phyloP scores from a whole-genome alignment of 2,113 vertebrate species.

The Lontra canadensis region DNA sequence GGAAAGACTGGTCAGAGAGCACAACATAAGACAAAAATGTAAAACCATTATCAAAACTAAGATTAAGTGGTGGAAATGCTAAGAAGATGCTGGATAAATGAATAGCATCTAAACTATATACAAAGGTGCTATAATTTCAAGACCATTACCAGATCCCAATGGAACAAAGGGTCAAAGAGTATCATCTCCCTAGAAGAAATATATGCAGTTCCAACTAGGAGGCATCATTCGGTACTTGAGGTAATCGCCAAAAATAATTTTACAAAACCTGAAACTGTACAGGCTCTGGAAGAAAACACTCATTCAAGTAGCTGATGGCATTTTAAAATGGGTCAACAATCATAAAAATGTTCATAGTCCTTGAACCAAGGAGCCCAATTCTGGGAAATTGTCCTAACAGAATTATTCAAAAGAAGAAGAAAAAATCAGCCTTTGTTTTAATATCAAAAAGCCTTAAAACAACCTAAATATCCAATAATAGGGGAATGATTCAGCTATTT shows the following conservation, averaged over 20 bases:
- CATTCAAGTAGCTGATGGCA: background rate
- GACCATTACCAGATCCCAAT: background rate
- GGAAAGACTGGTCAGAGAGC: background rate
- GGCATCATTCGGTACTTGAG: background rate
- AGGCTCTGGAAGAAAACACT: background rate
- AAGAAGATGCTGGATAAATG: background rate
- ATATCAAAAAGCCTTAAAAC: conserved; percentile 5
- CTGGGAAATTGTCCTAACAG: background rate
- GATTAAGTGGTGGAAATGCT: background rate
- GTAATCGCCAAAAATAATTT: conserved; percentile 10
- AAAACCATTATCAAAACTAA: background rate
- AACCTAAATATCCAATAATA: background rate
- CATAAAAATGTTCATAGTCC: conserved; percentile 26
- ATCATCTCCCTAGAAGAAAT: background rate
- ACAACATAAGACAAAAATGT: background rate
- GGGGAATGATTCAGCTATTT: background rate
- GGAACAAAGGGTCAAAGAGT: background rate
- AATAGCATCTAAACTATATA: background rate
- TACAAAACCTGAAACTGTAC: background rate
- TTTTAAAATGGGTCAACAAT: conserved; percentile 31
- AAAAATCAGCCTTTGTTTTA: background rate
- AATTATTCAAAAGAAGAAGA: conserved; percentile 23
- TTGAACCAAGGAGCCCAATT: background rate
- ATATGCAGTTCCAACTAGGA: background rate
- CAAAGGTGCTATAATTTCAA: background rate